Percentiles rank a stretch among this genome's conserved stretches.
Evolutionary conservation across 2,797 vertebrate genomes (phyloP).

Genomic region (Dicrostonyx torquatus): DNA sequence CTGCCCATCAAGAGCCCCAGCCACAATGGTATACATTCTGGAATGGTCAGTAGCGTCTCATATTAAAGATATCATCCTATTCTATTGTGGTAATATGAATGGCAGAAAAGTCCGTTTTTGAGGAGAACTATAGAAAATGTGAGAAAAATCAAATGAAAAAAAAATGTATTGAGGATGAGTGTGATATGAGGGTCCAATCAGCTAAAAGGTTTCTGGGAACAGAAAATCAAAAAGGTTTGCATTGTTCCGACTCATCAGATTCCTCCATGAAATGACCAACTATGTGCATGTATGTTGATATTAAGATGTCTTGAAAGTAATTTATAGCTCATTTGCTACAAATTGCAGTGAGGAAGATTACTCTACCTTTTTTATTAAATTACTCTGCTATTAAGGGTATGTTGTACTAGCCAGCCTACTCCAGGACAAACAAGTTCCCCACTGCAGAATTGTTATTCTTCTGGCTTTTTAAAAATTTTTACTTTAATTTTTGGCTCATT

Average conservation of each 20-base stretch:
- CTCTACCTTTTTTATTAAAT: too few relatives aligned
- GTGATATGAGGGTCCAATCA: neutral
- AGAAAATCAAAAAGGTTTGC: neutral
- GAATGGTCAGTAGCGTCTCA: neutral
- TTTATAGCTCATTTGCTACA: neutral
- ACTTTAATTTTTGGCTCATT: too few relatives aligned
- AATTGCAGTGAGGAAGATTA: neutral
- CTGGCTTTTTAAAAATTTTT: too few relatives aligned
- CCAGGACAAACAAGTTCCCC: neutral
- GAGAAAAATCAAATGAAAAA: neutral
- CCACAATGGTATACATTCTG: neutral
- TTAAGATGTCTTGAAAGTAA: neutral
- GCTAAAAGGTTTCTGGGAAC: neutral
- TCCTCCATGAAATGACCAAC: neutral
- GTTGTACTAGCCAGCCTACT: neutral
- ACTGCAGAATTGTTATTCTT: neutral
- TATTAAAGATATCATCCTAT: neutral
- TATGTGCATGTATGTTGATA: neutral
- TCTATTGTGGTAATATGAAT: neutral
- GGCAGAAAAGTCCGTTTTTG: neutral
- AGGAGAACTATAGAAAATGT: neutral
- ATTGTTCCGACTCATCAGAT: neutral
- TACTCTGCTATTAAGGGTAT: neutral
- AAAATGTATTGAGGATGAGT: neutral
- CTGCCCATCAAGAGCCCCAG: neutral